Percentiles rank a stretch among this genome's conserved stretches.
Conservation (phyloP, 2,113 vertebrate genomes). For the Emydura subglobosa region DNA sequence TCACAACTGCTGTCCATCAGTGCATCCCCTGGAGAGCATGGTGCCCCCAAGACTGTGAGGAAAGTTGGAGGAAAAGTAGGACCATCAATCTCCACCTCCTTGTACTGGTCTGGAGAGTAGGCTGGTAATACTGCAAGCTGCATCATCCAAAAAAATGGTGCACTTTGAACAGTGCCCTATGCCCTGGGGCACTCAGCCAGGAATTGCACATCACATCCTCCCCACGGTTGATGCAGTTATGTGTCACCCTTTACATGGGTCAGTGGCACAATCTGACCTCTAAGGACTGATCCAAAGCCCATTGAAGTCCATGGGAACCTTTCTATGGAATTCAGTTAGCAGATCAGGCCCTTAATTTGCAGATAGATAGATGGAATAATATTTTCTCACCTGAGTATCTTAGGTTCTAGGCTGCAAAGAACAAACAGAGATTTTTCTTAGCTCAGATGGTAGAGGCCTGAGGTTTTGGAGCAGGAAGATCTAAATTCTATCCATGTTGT, state of each 20-base stretch:
- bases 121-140: not conserved
- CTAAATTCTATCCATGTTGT: not conserved
- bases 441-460: not conserved
- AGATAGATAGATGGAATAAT: not conserved
- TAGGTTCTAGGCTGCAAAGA: not conserved
- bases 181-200: accelerated
- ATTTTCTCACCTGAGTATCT: not conserved
- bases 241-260: not conserved
- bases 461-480: not conserved
- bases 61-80: not conserved
- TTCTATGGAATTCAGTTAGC: not conserved
- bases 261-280: not conserved
- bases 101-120: not conserved
- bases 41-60: not conserved
- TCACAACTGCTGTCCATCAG: not conserved
- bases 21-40: not conserved
- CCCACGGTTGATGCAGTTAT: not conserved
- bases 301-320: not conserved
- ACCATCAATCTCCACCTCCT: not conserved
- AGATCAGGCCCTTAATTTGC: not conserved
- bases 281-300: not conserved
- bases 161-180: not conserved
- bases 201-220: not conserved
- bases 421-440: not conserved
- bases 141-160: not conserved